These are phyloP conservation scores for Eucera pruinosa DNA, from an alignment of 2,888 invertebrate genomes.

Conservation along the genomic window DNA sequence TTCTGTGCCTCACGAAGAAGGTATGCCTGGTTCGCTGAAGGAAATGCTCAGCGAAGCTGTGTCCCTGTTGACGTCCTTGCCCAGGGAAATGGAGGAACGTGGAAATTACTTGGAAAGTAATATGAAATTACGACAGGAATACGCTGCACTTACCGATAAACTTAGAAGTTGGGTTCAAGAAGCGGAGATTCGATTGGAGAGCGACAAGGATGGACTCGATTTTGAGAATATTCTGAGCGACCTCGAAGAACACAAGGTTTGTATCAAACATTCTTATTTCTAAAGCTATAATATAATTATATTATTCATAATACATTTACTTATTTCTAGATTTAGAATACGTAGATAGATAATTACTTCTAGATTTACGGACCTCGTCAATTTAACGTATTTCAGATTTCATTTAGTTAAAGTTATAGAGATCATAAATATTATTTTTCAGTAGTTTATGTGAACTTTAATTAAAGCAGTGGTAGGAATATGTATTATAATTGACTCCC, in stretches of 20 bases:
- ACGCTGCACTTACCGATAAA: conserved; percentile 90
- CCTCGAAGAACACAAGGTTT: conserved; percentile 93
- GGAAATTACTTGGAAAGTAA: conserved; percentile 92
- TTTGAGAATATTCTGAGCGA: conserved; percentile 93
- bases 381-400: too few relatives aligned
- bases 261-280: conserved; percentile 8
- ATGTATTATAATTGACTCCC: too few relatives aligned
- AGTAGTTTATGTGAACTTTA: too few relatives aligned
- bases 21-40: conserved; percentile 91
- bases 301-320: too few relatives aligned
- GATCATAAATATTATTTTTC: too few relatives aligned
- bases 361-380: too few relatives aligned
- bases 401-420: too few relatives aligned
- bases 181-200: conserved; percentile 91
- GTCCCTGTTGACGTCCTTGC: conserved; percentile 91
- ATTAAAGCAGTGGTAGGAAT: too few relatives aligned
- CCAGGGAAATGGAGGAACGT: conserved; percentile 92
- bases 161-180: conserved; percentile 93
- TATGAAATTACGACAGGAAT: conserved; percentile 90
- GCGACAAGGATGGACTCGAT: conserved; percentile 93
- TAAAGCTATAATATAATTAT: too few relatives aligned
- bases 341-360: too few relatives aligned
- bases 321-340: too few relatives aligned
- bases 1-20: conserved; percentile 90
- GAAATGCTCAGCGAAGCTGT: conserved; percentile 95